Base-by-base conservation (phyloP, 2,797 vertebrate genomes). In the Epinephelus awoara region DNA sequence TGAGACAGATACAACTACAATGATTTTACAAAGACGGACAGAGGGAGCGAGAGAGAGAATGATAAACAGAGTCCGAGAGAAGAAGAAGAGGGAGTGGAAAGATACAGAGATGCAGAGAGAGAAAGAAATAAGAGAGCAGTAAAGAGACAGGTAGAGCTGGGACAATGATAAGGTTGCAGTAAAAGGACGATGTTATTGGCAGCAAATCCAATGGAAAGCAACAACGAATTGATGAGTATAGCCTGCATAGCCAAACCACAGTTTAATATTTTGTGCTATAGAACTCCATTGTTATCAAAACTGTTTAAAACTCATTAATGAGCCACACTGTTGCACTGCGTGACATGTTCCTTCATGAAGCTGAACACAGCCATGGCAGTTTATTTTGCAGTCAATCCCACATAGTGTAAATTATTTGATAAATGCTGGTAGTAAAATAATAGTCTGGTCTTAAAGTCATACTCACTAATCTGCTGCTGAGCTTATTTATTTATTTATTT, bases 1-100 rank as follows among this genome's bases (percentile, higher is more conserved):
- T 70, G 59, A 90, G 82, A 84, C 86, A 69, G 74, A 88, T 67
- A 82, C 79, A 78, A 83, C 69, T 74, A 85, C 75, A 76, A 63
- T 84, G 6, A 72, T 83, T 86, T 83, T 66, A 84, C 75, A 79
- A 54, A 72, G 76, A 61, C 18, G 54, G 76, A 58, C 69, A 54
- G 49, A 34, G 61, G 34, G 25, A 38, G n/a, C n/a, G 7, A 54
- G 76, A 55, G 46, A n/a, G 23, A 42, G 17, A 18, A 49, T 18
- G 47, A 49, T 7, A 49, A 15, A 49, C 4, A 42, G 47, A 29
- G 29, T 29, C 6, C 6, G 50, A n/a, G 14, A 7, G 47, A 50
- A 18, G 9, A 15, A 49, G 51, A 42, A 34, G 49, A 61, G 25
- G n/a, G 50, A 27, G 34, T 40, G 50, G 47, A 9, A 42, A 25